Evolutionary conservation across 2,113 vertebrate species (phyloP), one percentile per base, ranked within the genome.

Genomic region (Ctenodactylus gundi): DNA sequence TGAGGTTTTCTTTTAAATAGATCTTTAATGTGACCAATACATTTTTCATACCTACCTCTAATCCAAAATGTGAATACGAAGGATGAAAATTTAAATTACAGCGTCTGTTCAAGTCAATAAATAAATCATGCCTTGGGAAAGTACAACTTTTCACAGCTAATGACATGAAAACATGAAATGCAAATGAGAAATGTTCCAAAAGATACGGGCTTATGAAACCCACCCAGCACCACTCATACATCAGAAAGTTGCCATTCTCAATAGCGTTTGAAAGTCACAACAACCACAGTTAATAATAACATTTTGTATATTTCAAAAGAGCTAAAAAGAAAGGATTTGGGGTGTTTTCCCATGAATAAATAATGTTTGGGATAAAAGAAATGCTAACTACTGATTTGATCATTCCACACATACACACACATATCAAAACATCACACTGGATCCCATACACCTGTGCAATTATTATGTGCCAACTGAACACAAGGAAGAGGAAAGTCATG

Each of bases 31-130:
- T 41, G 39, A 84, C 83, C 94, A 90, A 95, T 93, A 93, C 87
- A 94, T 94, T 96, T 96, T 97, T 97, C 85, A 97, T 88, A 90
- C 15, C 94, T 4, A 94, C 57, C 90, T 96, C 76, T 58, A 78
- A 92, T 90, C 67, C 90, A 90, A 96, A 94, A 90, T 88, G 90
- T 93, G 94, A 95, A 84, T 92, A 90, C 82, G 76, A 94, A 96
- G 76, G 84, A 90, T 93, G 82, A 92, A 95, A 95, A 95, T 46
- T 85, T 77, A 96, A 96, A 96, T 93, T 90, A 96, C 92, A 78
- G 93, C 68, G 51, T 76, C 83, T 83, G 53, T 51, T 94, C 77
- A 88, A 95, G 67, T 70, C 77, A 70, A 97, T 97, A 96, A 97
- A 97, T 96, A 97, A 97, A 82, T 88, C 88, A 97, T 96, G 72